Conservation (phyloP, 1,140 invertebrate genomes). For the Drosophila asahinai region DNA sequence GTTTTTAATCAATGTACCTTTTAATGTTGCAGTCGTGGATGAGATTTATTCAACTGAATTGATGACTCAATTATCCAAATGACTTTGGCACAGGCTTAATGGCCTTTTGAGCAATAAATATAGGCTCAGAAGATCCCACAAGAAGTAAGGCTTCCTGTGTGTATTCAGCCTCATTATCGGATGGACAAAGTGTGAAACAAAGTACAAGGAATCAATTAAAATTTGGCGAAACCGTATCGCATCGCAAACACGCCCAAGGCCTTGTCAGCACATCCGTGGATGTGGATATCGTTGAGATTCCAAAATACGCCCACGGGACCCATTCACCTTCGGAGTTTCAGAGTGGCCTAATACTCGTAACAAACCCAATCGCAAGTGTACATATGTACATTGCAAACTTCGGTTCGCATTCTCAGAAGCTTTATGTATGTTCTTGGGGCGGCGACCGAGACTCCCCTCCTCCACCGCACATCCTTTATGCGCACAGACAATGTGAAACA, state of each 20-base stretch:
- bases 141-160: constrained; percentile 8
- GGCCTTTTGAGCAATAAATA: constrained; percentile 30
- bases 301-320: constrained; percentile 66
- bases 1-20: constrained; percentile 30
- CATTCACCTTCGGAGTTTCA: constrained; percentile 51
- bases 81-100: constrained; percentile 35
- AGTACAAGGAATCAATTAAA: constrained; percentile 70
- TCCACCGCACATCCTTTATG: background rate
- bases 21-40: background rate
- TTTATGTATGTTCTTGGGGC: constrained; percentile 26
- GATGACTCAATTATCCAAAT: constrained; percentile 51
- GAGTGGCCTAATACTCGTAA: constrained; percentile 43
- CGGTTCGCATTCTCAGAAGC: constrained; percentile 18
- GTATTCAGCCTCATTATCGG: constrained; percentile 54
- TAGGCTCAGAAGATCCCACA: background rate
- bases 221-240: constrained; percentile 39
- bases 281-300: constrained; percentile 8
- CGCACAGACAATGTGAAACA: constrained; percentile 20
- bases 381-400: constrained; percentile 26
- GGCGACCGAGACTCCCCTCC: constrained; percentile 1
- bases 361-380: constrained; percentile 33
- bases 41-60: constrained; percentile 28
- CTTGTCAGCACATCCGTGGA: constrained; percentile 39
- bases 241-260: constrained; percentile 39
- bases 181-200: constrained; percentile 36